Percentiles rank a stretch among this genome's conserved stretches.
Evolutionary conservation across 2,888 invertebrate genomes (phyloP).

Genomic region (Pherbina coryleti): DNA sequence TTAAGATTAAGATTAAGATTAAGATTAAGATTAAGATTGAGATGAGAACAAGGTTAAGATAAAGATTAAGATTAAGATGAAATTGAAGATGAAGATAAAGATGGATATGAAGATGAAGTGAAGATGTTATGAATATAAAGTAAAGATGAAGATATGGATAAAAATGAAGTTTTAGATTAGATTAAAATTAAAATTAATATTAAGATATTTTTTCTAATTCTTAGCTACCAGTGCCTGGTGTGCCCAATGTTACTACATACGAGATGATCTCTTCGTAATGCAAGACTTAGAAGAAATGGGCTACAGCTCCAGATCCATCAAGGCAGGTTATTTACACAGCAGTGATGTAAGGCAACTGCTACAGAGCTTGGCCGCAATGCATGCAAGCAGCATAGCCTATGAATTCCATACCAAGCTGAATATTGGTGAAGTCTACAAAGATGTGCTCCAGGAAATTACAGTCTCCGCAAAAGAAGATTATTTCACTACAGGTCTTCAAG

Average conservation of each 20-base stretch:
- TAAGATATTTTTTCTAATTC: not conserved
- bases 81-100: not conserved
- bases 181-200: not conserved
- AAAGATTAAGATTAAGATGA: not conserved
- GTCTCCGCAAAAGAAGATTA: conserved; percentile 56
- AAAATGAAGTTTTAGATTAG: not conserved
- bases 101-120: not conserved
- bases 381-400: conserved; percentile 66
- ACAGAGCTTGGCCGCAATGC: conserved; percentile 65
- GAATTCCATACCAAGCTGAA: conserved; percentile 56
- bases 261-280: conserved; percentile 64
- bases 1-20: not conserved
- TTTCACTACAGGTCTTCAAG: conserved; percentile 59
- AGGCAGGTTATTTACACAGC: conserved; percentile 48
- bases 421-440: conserved; percentile 51
- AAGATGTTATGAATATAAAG: not conserved
- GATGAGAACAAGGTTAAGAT: not conserved
- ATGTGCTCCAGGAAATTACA: conserved; percentile 56
- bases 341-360: conserved; percentile 60
- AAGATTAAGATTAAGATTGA: not conserved
- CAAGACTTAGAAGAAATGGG: conserved; percentile 63
- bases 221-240: conserved; percentile 54
- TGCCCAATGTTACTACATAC: conserved; percentile 62
- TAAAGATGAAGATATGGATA: not conserved
- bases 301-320: conserved; percentile 43